Conservation (phyloP, 1,140 invertebrate genomes). For the Drosophila serrata region DNA sequence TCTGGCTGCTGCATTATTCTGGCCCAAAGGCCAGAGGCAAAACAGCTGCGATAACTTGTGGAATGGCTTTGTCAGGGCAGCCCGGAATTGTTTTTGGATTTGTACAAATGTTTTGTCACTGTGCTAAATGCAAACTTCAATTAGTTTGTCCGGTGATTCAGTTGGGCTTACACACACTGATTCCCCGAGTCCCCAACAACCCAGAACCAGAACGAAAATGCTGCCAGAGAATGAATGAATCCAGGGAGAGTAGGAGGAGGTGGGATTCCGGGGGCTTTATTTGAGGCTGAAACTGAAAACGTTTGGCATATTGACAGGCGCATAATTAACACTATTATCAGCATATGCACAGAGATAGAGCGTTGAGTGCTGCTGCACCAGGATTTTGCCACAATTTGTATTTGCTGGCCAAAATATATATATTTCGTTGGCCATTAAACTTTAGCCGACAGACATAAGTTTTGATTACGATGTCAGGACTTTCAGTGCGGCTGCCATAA, state of each 20-base stretch:
- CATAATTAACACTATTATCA: slow-evolving; percentile 79
- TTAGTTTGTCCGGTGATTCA: slow-evolving; percentile 55
- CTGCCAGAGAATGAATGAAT: not conserved
- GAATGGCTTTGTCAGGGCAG: slow-evolving; percentile 35
- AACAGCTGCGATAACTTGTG: slow-evolving; percentile 54
- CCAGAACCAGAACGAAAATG: slow-evolving; percentile 13
- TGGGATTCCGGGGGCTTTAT: slow-evolving; percentile 44
- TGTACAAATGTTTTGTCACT: slow-evolving; percentile 70
- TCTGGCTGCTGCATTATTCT: slow-evolving; percentile 19
- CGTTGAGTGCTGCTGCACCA: slow-evolving; percentile 13
- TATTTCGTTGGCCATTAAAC: slow-evolving; percentile 64
- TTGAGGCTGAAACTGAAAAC: slow-evolving; percentile 58
- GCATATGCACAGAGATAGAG: slow-evolving; percentile 41
- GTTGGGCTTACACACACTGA: slow-evolving; percentile 32
- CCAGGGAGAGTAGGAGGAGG: not conserved
- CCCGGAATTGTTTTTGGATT: slow-evolving; percentile 51
- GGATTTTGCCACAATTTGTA: slow-evolving; percentile 30
- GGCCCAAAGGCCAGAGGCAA: slow-evolving; percentile 9
- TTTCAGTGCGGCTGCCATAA: slow-evolving; percentile 16
- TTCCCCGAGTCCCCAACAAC: slow-evolving; percentile 10
- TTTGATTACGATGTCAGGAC: slow-evolving; percentile 61
- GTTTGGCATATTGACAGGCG: slow-evolving; percentile 77
- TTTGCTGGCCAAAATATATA: slow-evolving; percentile 35
- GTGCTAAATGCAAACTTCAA: slow-evolving; percentile 68
- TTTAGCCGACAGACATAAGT: slow-evolving; percentile 50